These are phyloP conservation scores for Danio jaintianensis DNA, from an alignment of 2,797 vertebrate species.

Conservation along the genomic window DNA sequence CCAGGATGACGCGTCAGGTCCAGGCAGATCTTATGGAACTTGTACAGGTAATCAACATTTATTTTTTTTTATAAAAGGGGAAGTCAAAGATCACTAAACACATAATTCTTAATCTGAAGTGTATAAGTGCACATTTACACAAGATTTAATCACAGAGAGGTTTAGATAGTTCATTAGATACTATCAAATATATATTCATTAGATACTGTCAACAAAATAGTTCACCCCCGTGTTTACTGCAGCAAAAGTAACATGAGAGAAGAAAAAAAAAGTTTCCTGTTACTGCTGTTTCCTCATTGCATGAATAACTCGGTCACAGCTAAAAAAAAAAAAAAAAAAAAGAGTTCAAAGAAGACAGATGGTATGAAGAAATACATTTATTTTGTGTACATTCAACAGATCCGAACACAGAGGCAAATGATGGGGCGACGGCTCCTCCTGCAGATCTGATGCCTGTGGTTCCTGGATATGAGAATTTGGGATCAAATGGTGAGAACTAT, in stretches of 20 bases:
- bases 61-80: background rate
- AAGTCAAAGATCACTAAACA: background rate
- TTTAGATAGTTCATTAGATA: too few relatives aligned
- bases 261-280: background rate
- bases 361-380: background rate
- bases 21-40: background rate
- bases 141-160: too few relatives aligned
- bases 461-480: slow-evolving; percentile 54
- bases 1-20: slow-evolving; percentile 37
- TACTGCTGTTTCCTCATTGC: background rate
- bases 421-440: slow-evolving; percentile 52
- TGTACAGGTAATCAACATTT: slow-evolving; percentile 32
- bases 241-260: background rate
- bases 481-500: slow-evolving; percentile 13
- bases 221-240: background rate
- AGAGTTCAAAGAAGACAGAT: background rate
- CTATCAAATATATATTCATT: too few relatives aligned
- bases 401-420: background rate
- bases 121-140: too few relatives aligned
- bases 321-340: background rate
- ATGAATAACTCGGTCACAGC: background rate
- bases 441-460: slow-evolving; percentile 40
- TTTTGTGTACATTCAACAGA: background rate
- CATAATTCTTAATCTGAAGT: too few relatives aligned
- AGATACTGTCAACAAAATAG: background rate